Evolutionary conservation across 2,113 vertebrate genomes (phyloP), one percentile per base, ranked within the genome.

Genomic region (Euleptes europaea): DNA sequence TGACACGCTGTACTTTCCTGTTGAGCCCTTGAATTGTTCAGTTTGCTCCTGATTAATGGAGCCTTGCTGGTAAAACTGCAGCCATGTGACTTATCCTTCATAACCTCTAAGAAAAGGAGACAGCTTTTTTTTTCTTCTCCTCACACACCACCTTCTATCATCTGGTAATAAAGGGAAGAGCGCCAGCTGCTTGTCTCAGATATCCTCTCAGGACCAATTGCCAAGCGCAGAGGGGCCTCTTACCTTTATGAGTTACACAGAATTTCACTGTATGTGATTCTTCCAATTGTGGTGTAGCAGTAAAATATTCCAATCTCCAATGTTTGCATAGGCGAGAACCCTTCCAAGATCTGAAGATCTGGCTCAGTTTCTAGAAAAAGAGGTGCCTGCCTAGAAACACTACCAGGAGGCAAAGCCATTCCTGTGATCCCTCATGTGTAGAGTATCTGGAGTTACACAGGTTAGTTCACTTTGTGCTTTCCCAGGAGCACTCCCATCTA

Each of bases 41-140:
- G 60, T 76, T 31, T 70, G 0, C 17, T 66, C 35, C 31, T 76
- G 78, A 67, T 73, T 57, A 80, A 3, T 0, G 0, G 9, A 28
- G 6, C 40, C n/a, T 31, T 69, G n/a, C 42, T 67, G 33, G 44
- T 54, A 31, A 66, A 40, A 66, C 72, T 66, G 35, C 42, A 69
- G 66, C 38, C 26, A 67, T 67, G 44, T 78, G 54, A 78, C 33
- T 10, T 33, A 51, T 3, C 33, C 67, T 66, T 63, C 51, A 76
- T 13, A 78, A 85, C 83, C 81, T 49, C 31, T 40, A 82, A 51
- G 26, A 65, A 38, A 83, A 12, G 80, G 31, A 90, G 38, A 35
- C 17, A 6, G 3, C 38, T 11, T 77, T 28, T 60, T 54, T 23
- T 60, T 28, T 40, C 54, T 60, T 54, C n/a, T 23, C 31, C 75